A percentile compares a stretch with the other conserved stretches of the same genome.
Conservation (phyloP, 2,113 vertebrate genomes). For the Camarhynchus parvulus region DNA sequence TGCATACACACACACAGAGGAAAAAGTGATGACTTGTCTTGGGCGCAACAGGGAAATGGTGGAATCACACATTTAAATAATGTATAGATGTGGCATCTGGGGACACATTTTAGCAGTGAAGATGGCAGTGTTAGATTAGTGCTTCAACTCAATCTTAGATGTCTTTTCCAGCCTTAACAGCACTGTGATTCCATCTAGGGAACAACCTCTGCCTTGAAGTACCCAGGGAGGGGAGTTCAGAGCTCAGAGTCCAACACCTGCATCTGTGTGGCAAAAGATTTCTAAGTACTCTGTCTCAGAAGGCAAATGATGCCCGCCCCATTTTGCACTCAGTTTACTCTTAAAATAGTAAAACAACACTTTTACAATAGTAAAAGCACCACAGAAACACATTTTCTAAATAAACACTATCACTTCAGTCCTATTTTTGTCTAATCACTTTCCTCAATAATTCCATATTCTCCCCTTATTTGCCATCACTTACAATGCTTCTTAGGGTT, state of each 20-base stretch:
- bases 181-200: neutral
- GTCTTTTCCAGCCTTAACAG: neutral
- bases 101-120: neutral
- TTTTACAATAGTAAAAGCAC: neutral
- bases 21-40: neutral
- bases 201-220: neutral
- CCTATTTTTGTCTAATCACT: neutral
- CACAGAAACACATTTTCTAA: neutral
- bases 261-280: neutral
- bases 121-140: neutral
- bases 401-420: neutral
- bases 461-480: neutral
- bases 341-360: neutral
- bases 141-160: neutral
- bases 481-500: neutral
- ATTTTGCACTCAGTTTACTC: neutral
- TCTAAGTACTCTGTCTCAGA: neutral
- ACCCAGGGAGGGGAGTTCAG: rapidly evolving
- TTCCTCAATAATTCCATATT: neutral
- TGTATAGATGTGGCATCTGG: neutral
- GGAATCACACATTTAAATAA: neutral
- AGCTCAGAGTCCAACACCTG: neutral
- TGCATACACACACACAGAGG: rapidly evolving
- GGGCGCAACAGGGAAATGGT: neutral
- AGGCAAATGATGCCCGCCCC: neutral